Evolutionary conservation across 2,113 vertebrate genomes (phyloP), one percentile per base, ranked within the genome.

Genomic region (Acrocephalus kingi): DNA sequence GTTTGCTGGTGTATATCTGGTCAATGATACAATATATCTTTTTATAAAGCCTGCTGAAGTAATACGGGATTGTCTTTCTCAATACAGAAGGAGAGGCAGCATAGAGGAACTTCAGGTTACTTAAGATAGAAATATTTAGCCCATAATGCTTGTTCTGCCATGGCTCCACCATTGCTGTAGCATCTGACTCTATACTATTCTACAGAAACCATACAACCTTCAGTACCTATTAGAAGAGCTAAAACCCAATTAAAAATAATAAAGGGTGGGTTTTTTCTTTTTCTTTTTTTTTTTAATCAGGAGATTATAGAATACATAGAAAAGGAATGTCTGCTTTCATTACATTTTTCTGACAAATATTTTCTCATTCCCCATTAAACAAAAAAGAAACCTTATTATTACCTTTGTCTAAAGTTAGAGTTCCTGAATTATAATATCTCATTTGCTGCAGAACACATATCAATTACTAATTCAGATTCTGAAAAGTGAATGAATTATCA

Each of bases 401-500:
- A 71, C 37, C 31, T 90, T 45, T 35, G 13, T 64, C 54, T 82
- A 54, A 73, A 66, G 54, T 83, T 82, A 71, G 58, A 84, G 33
- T 28, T 79, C 61, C 61, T 81, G 68, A 74, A 75, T 84, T 52
- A 49, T 33, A 85, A 28, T 76, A 83, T 55, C 81, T 81, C 54
- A 83, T 80, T 97, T 90, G 48, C 49, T 61, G 75, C 21, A 55
- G 62, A 81, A 80, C 33, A 87, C 55, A 73, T 39, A 94, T 63
- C 71, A 88, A 75, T 74, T 95, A 95, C 62, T 76, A 95, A 72
- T 13, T 31, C 48, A 81, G 43, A 69, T 48, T 95, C 69, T 87
- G 80, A 89, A 94, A 97, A 97, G 77, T 56, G 89, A 95, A 94
- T 89, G 79, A 97, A 87, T 97, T 85, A 97, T 86, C 87, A 97